These are phyloP conservation scores for Clunio marinus DNA, from an alignment of 2,888 invertebrate species.

Conservation along the genomic window DNA sequence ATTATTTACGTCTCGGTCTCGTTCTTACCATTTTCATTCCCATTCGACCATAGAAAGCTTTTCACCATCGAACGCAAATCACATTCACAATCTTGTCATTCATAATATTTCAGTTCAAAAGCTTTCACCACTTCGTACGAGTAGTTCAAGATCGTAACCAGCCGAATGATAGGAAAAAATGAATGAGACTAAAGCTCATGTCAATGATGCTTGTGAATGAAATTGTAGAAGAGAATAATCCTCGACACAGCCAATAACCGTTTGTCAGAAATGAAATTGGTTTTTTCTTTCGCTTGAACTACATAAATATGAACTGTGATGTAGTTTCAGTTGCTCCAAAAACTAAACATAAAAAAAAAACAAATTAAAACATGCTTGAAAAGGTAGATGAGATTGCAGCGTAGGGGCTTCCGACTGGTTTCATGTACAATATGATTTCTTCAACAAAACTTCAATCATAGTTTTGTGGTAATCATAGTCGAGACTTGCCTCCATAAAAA, in stretches of 20 bases:
- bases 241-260: constrained; percentile 31
- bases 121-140: background rate
- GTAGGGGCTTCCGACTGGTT: too few relatives aligned
- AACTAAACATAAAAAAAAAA: too few relatives aligned
- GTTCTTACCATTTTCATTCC: background rate
- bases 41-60: background rate
- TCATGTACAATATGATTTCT: too few relatives aligned
- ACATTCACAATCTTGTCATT: background rate
- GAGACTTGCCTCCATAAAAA: too few relatives aligned
- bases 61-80: background rate
- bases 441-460: too few relatives aligned
- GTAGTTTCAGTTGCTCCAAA: too few relatives aligned
- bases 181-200: too few relatives aligned
- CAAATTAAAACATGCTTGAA: constrained; percentile 27
- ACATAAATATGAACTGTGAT: too few relatives aligned
- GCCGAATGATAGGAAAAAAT: too few relatives aligned
- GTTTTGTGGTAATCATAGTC: too few relatives aligned
- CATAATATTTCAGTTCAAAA: constrained; percentile 10
- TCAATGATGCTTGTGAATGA: background rate
- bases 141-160: too few relatives aligned
- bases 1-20: background rate
- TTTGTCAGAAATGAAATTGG: constrained; percentile 36
- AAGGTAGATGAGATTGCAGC: too few relatives aligned
- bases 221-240: constrained; percentile 6
- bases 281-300: constrained; percentile 18